These are phyloP conservation scores for Loriculus beryllinus DNA, from an alignment of 2,797 vertebrate species.

Conservation along the genomic window DNA sequence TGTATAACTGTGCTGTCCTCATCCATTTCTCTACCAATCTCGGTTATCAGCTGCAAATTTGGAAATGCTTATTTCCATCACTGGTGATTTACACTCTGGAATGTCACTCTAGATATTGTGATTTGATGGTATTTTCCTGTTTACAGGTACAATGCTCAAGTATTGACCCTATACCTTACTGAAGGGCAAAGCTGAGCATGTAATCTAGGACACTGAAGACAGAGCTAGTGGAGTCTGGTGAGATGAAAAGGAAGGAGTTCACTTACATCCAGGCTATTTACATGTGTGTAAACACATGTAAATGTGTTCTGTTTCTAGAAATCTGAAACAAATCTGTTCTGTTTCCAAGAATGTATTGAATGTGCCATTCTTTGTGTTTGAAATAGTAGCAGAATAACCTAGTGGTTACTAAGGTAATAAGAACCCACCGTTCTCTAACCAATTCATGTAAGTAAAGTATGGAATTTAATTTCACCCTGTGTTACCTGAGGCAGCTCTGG, in stretches of 20 bases:
- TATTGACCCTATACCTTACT: neutral
- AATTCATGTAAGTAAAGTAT: conserved; percentile 48
- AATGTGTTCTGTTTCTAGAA: too few relatives aligned
- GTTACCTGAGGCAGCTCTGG: conserved; percentile 36
- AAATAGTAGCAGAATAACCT: conserved; percentile 33
- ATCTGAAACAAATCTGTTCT: too few relatives aligned
- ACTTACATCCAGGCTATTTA: neutral
- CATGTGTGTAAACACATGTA: too few relatives aligned
- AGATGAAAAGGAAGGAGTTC: conserved; percentile 30
- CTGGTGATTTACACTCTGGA: neutral
- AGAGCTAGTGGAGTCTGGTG: neutral
- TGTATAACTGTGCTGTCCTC: neutral
- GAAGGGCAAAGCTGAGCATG: neutral
- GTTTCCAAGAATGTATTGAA: neutral
- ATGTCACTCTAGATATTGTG: neutral
- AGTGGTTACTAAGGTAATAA: conserved; percentile 27
- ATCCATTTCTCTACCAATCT: neutral
- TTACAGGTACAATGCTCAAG: neutral
- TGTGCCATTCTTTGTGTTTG: neutral
- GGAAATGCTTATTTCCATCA: neutral
- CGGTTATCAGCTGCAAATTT: neutral
- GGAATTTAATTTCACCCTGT: conserved; percentile 51
- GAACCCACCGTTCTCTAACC: neutral
- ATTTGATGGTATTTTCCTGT: neutral
- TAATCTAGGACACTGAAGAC: conserved; percentile 25